Evolutionary conservation across 2,888 invertebrate genomes (phyloP), one percentile per base, ranked within the genome.

Genomic region (Crepidodera aurea): DNA sequence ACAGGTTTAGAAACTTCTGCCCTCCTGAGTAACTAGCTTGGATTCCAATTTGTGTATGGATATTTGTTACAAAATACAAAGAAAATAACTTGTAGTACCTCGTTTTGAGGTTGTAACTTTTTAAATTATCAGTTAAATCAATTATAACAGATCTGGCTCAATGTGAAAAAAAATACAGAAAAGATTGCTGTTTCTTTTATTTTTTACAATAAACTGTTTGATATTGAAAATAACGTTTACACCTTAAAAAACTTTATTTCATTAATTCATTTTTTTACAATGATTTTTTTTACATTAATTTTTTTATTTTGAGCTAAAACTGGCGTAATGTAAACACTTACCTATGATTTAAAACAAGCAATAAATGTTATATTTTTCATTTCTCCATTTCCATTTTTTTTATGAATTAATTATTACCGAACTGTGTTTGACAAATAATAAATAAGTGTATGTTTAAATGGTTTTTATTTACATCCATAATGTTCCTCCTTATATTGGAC

Each of bases 1-100:
- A 8, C 46, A 55, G 46, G n/a, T 55, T 34, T 25, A 18, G 5
- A 15, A 2, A 16, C 37, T 37, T 51, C 37, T 12, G 10, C 29
- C 4, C 34, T 34, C n/a, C 10, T 12, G 39, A 29, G 40, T 40
- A 40, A 16, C 40, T 18, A 15, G 18, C 13, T 27, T 18, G 27
- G 54, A 42, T 40, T 54, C 27, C 54, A 54, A 54, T 54, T 42
- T 54, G 27, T 54, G 25, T 51, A 34, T 51, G 51, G 37, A 51
- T 51, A 51, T 39, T 13, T 51, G 22, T 39, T 34, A 12, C 32
- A 32, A 32, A 37, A 37, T 37, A 13, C 37, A 40, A 18, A 22
- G 19, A 16, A 46, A 37, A 56, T 13, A 40, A 56, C 15, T 56
- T 37, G 25, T 48, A 56, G 48, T 25, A 25, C 48, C 48, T 25